Base-by-base conservation (phyloP, 1,140 invertebrate genomes). In the Bombus soroeensis region DNA sequence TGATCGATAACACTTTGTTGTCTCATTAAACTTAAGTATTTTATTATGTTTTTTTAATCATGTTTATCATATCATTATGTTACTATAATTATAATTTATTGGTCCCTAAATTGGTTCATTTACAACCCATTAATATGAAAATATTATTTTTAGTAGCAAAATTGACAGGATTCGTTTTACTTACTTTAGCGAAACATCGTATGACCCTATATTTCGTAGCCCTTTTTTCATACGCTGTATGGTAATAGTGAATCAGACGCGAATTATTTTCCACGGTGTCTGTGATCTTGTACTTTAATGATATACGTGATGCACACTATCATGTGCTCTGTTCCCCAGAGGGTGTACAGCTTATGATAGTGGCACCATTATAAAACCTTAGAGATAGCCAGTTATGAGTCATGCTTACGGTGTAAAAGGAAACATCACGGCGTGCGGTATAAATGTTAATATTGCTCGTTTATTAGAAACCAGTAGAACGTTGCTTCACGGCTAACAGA, bases 391-490 rank as follows among this genome's bases (percentile, higher is more conserved):
- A 70, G 64, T 83, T 80, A 85, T 90, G 89, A 90, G 77, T 90
- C 89, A 90, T 57, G 89, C 64, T 86, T 43, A 72, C 22, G 39
- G 34, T 87, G 76, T 75, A 88, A 28, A 78, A 68, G 83, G 43
- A 71, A 86, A 73, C 80, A 66, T 39, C n/a, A 25, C 39, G 59
- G 62, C 53, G 68, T 32, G 68, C 37, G 25, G 53, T 75, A 66
- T 88, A 90, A 90, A 90, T 84, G 89, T 88, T 90, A 88, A 90
- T 90, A 90, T 90, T 64, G 64, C 62, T 88, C 83, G 68, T 90
- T 90, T 70, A 71, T 90, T 81, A 90, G 71, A 81, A 81, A 71
- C 37, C 68, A 18, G 34, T 66, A 25, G 59, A 81, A 66, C 34
- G 28, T 6, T 59, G 37, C 62, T 43, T 9, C 18, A 10, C 25